Base-by-base conservation (phyloP, 53 echinoderm and acorn worm species). In the Luidia sarsii region DNA sequence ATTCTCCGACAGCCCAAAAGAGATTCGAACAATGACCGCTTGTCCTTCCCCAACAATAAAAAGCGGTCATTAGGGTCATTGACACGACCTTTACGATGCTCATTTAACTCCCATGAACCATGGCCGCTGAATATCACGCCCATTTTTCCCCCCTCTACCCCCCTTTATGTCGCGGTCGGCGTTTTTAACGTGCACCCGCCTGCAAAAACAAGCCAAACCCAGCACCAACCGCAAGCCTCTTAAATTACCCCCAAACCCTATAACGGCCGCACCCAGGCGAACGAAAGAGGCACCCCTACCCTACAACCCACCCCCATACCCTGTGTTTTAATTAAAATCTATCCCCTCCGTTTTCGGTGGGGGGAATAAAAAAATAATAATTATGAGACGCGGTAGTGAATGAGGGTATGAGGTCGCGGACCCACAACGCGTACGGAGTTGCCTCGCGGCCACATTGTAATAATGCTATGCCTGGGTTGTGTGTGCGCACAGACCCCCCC, bases 321-420 rank as follows among this genome's bases (percentile, higher is more conserved):
- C 20, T 3, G 72, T 56, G 25, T 72, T 72, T 72, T 55, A 72
- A 72, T 72, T 72, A 72, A 72, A 72, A 72, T 19, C 21, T 35
- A 36, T 4, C 30, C 50, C 49, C 30, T 45, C 60, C 43, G 18
- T 67, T 67, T 67, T 36, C 67, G n/a, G 36, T n/a, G n/a, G n/a
- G n/a, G n/a, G n/a, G n/a, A n/a, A n/a, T n/a, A n/a, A n/a, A n/a
- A n/a, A n/a, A n/a, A n/a, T n/a, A n/a, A n/a, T n/a, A n/a, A n/a
- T n/a, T n/a, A n/a, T n/a, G n/a, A n/a, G n/a, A n/a, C n/a, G n/a
- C n/a, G n/a, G n/a, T n/a, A n/a, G n/a, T n/a, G n/a, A n/a, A n/a
- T n/a, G n/a, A n/a, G n/a, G n/a, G n/a, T n/a, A n/a, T n/a, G n/a
- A n/a, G n/a, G n/a, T n/a, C n/a, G n/a, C n/a, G n/a, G n/a, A n/a